Percentiles rank a stretch among this genome's conserved stretches.
These are phyloP conservation scores for Parnassius smintheus DNA, from an alignment of 2,888 invertebrate genomes.

Conservation along the genomic window DNA sequence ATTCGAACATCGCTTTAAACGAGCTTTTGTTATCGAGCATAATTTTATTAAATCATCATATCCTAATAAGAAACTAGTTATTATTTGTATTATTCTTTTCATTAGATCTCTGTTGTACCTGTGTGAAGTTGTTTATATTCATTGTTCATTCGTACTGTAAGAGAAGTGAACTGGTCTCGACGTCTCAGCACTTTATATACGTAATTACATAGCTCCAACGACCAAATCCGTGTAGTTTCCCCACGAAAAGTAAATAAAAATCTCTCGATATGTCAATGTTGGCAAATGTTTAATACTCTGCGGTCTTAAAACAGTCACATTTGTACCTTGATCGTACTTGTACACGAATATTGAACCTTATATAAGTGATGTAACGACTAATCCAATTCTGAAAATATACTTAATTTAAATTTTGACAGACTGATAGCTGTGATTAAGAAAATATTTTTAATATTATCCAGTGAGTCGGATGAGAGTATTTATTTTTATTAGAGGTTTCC, in stretches of 20 bases:
- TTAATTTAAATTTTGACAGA: constrained; percentile 82
- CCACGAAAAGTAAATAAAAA: constrained; percentile 41
- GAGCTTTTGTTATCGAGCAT: constrained; percentile 74
- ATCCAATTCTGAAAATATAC: constrained; percentile 80
- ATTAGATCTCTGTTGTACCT: constrained; percentile 82
- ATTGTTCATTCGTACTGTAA: constrained; percentile 71
- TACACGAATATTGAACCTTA: constrained; percentile 75
- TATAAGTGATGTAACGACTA: constrained; percentile 74
- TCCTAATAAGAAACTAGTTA: constrained; percentile 76
- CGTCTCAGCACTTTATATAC: constrained; percentile 59
- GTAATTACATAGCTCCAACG: constrained; percentile 65
- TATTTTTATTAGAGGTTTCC: constrained; percentile 77
- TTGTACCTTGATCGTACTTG: constrained; percentile 75
- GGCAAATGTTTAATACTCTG: constrained; percentile 70
- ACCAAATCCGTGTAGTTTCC: constrained; percentile 66
- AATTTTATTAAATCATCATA: constrained; percentile 68
- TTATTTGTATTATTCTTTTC: constrained; percentile 78
- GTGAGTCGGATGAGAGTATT: constrained; percentile 80
- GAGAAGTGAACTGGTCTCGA: constrained; percentile 64
- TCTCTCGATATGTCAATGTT: constrained; percentile 61
- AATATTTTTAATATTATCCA: constrained; percentile 81
- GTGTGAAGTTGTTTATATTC: constrained; percentile 75
- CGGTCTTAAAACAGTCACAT: constrained; percentile 78
- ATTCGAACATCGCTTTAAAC: constrained; percentile 68
- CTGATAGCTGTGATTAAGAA: constrained; percentile 82